Evolutionary conservation across 1,140 invertebrate species (phyloP), one percentile per base, ranked within the genome.

Genomic region (Parapsyche elsis): DNA sequence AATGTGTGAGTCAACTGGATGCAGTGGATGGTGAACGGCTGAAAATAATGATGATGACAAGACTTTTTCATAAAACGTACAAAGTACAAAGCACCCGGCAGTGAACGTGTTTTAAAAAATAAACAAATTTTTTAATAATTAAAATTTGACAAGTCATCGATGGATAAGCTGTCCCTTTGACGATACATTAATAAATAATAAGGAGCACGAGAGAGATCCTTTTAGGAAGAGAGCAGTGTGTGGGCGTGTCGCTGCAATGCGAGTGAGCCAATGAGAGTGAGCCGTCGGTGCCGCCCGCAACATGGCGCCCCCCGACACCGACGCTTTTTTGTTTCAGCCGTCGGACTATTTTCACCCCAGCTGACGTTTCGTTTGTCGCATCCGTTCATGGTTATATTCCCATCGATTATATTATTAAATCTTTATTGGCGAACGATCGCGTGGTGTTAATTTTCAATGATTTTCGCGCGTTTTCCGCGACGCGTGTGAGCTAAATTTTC

Each of bases 291-390:
- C 74, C 77, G 26, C 24, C 30, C 61, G 70, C 82, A 83, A 83
- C 82, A 84, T 84, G 84, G 84, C 84, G 84, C 44, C 79, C 76
- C 76, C 49, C 38, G 45, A 67, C 49, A 53, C 70, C 45, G 53
- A 73, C 44, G 76, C 79, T 83, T 83, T 83, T 83, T 83, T 83
- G 77, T 83, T 80, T 79, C 80, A 30, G 67, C 81, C 71, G 64
- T 71, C 53, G 70, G 46, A 80, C 82, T 83, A 81, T 80, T 83
- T 81, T 81, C 82, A 79, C 64, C 82, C 76, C 70, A 12, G 75
- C 21, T 78, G 81, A 83, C 81, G 81, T 79, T 81, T 77, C 64
- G 64, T 26, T 23, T 23, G 64, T 24, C 30, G 59, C 16, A 61
- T 10, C 59, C 59, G n/a, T 61, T 61, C 59, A 21, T 4, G 2